Base-by-base conservation (phyloP, 2,113 vertebrate genomes). In the Pelecanus crispus region DNA sequence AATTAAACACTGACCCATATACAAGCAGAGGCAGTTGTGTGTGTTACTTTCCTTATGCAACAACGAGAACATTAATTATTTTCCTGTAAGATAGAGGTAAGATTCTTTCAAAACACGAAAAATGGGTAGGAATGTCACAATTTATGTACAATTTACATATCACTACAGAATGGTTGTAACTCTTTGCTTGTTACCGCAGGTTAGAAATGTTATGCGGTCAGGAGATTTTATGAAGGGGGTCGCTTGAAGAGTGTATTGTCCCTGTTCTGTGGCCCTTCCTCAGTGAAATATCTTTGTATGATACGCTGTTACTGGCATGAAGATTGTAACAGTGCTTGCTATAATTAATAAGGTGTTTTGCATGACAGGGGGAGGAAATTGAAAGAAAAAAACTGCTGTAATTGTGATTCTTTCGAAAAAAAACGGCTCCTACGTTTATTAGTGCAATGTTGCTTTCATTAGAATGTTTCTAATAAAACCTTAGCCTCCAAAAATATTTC, bases 371-470 rank as follows among this genome's bases (percentile, higher is more conserved):
- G n/a, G 42, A 3, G 50, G 31, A 7, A 10, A 55, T 4, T 31
- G 38, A 59, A 91, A 85, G 77, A 71, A 95, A 85, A 85, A 95
- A 79, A 63, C 81, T 71, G 61, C 84, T 71, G 26, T 47, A 89
- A 34, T 59, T 84, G 77, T 67, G 74, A 73, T 61, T 31, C 49
- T 55, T 92, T 66, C 44, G 50, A n/a, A 81, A 89, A 84, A 92
- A 89, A 96, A 88, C 65, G 65, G 52, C n/a, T 87, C n/a, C 77
- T 84, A 38, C 74, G 77, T 94, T 95, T 79, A 90, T 83, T 83
- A 73, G 65, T 28, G 95, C 59, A 92, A 74, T 74, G 75, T 63
- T 70, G 38, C 73, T 71, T 81, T 87, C 77, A 63, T 74, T 70
- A 73, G 86, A 86, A 26, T 50, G 91, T 92, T 89, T 80, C 59